A percentile compares a stretch with the other conserved stretches of the same genome.
Conservation (phyloP, 2,797 vertebrate genomes). For the Spea hammondii region DNA sequence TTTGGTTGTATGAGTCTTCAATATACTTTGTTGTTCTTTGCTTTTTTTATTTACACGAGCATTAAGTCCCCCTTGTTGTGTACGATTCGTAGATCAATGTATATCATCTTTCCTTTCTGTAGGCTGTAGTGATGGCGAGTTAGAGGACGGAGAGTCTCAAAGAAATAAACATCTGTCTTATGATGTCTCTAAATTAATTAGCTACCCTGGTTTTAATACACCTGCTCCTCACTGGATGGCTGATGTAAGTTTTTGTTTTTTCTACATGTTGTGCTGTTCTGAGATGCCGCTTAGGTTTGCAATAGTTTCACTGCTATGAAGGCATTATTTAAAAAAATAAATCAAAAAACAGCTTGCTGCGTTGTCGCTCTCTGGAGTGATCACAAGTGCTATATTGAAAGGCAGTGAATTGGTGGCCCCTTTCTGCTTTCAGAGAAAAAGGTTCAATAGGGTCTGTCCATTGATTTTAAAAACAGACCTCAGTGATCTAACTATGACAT, state of each 20-base stretch:
- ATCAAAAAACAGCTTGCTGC: no score
- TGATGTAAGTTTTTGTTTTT: slow-evolving; percentile 79
- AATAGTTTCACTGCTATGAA: background rate
- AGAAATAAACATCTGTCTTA: slow-evolving; percentile 73
- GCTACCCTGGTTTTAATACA: slow-evolving; percentile 94
- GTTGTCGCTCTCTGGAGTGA: no score
- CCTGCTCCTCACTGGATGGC: slow-evolving; percentile 74
- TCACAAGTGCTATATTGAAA: no score
- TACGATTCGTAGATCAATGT: background rate
- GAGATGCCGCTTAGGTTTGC: background rate
- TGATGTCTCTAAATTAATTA: slow-evolving; percentile 88
- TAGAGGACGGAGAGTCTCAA: slow-evolving; percentile 60
- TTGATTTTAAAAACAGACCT: no score
- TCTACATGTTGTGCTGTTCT: background rate
- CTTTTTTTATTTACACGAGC: background rate
- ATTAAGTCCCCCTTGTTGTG: background rate
- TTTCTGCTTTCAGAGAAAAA: no score
- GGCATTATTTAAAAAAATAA: background rate
- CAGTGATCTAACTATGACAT: no score
- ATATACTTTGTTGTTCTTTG: no score
- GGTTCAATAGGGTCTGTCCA: no score
- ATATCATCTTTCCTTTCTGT: background rate
- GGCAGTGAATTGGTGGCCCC: no score
- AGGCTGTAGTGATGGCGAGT: slow-evolving; percentile 69
- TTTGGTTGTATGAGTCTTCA: no score